phyloP scores from a whole-genome alignment of 2,113 vertebrate genomes.

The Hyla sarda region DNA sequence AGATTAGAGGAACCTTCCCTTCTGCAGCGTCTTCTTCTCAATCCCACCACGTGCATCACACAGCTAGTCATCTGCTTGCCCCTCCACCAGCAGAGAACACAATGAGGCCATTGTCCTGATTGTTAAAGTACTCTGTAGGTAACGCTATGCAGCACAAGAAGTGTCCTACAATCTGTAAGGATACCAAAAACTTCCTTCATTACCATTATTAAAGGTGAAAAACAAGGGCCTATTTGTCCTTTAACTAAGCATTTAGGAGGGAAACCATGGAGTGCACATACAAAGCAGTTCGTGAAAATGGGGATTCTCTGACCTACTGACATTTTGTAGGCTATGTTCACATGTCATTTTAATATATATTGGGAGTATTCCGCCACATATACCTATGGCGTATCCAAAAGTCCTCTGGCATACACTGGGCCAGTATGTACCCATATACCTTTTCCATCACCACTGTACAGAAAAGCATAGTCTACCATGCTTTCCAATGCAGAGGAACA shows the following conservation, averaged over 20 bases:
- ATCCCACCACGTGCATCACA: conserved; percentile 43
- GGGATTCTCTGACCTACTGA: not conserved
- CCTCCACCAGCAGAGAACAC: conserved; percentile 10
- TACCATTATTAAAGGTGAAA: not conserved
- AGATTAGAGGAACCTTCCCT: conserved; percentile 38
- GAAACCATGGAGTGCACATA: not conserved
- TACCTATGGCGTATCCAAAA: no score
- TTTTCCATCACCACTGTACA: no score
- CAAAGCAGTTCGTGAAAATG: not conserved
- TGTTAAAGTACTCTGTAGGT: conserved; percentile 49
- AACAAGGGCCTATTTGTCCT: not conserved
- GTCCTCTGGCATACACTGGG: no score
- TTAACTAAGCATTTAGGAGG: not conserved
- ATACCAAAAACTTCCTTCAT: not conserved
- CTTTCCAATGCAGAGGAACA: no score
- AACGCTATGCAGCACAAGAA: conserved; percentile 22
- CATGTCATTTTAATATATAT: no score
- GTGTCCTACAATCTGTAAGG: not conserved
- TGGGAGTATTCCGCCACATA: no score
- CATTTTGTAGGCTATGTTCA: not conserved
- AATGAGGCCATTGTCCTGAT: conserved; percentile 45
- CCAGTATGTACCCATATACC: no score
- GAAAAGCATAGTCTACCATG: no score
- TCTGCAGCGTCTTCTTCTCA: conserved; percentile 25
- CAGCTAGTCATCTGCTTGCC: conserved; percentile 50